Evolutionary conservation across 2,888 invertebrate genomes (phyloP), one percentile per base, ranked within the genome.

Genomic region (Pristionchus fissidentatus): DNA sequence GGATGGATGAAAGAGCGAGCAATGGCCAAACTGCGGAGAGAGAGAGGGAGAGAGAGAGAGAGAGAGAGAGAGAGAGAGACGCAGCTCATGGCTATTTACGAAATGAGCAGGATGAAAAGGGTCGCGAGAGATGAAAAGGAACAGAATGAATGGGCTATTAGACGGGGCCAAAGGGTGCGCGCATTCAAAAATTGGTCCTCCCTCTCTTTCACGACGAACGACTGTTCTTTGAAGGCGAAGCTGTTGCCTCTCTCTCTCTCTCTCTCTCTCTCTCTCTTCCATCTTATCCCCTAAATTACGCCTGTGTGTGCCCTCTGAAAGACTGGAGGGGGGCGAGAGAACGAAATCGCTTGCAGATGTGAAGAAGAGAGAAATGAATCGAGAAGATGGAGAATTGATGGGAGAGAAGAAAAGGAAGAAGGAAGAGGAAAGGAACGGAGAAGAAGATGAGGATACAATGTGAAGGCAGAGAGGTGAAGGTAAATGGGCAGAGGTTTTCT

Each of bases 261-360:
- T 29, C 32, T 22, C 60, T 29, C 8, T 15, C 8, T 19, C 60
- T 1, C 32, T 35, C 62, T 3, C 32, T 38, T 38, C 19, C 26
- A 32, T 62, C 35, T 22, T 35, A 32, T 19, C 8, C 62, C 3
- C 35, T 38, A 66, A 66, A 66, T 66, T 66, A 38, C 62, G 29
- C 13, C 60, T 32, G 13, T n/a, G n/a, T n/a, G n/a, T n/a, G 60
- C 60, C 19, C 38, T 38, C 62, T 66, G 62, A 26, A 26, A n/a
- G n/a, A n/a, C n/a, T n/a, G n/a, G n/a, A n/a, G n/a, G n/a, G n/a
- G n/a, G n/a, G n/a, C n/a, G n/a, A n/a, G n/a, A n/a, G n/a, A 57
- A 4, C 57, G 57, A 57, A 57, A 66, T 66, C 62, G 62, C 5
- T 66, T 66, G 62, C 62, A 66, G 62, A 66, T 66, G 62, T 66